A percentile compares a stretch with the other conserved stretches of the same genome.
Conservation (phyloP, 2,797 vertebrate genomes). For the Streptopelia turtur region DNA sequence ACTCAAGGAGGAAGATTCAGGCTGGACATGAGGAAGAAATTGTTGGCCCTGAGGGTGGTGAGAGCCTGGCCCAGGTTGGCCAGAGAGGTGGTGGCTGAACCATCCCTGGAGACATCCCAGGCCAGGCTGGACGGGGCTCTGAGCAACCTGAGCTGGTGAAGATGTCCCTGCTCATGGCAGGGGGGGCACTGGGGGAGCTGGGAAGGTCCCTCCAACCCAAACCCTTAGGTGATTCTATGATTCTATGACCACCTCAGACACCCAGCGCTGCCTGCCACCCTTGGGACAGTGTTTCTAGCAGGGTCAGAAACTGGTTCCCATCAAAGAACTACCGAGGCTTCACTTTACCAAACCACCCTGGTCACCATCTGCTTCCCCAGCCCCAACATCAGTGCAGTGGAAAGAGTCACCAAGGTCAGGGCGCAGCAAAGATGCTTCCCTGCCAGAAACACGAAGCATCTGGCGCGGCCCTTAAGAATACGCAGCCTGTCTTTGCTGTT, state of each 20-base stretch:
- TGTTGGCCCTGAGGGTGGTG: no score
- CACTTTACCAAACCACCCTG: background rate
- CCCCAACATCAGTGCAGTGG: background rate
- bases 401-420: background rate
- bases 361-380: background rate
- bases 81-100: no score
- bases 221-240: no score
- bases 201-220: no score
- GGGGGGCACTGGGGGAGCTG: no score
- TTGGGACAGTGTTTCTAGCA: background rate
- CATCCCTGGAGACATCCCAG: no score
- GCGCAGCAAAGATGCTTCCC: background rate
- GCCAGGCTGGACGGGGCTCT: no score
- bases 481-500: background rate
- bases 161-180: no score
- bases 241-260: background rate
- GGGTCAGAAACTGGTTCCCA: background rate
- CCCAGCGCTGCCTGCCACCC: background rate
- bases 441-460: rapidly evolving
- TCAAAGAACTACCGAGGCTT: rapidly evolving
- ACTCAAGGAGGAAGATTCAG: no score
- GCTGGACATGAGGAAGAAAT: no score
- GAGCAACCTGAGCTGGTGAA: no score
- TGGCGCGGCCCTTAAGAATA: background rate
- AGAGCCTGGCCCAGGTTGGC: no score